Percentiles rank a stretch among this genome's conserved stretches.
Conservation (phyloP, 2,113 vertebrate genomes). For the Platysteira castanea region DNA sequence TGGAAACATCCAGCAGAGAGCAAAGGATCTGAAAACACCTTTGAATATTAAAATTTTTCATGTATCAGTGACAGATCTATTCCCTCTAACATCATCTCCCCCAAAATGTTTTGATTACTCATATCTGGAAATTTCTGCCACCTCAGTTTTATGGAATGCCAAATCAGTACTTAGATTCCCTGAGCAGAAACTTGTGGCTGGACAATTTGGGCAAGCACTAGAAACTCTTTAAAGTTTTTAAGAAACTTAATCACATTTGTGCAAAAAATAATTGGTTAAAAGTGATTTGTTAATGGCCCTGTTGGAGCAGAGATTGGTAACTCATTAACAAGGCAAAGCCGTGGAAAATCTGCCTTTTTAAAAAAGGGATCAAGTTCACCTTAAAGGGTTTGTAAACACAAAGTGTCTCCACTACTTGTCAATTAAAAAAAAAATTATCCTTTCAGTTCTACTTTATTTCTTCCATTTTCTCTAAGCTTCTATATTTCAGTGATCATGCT, state of each 20-base stretch:
- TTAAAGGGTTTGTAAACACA: not conserved
- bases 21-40: not conserved
- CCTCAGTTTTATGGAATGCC: not conserved
- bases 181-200: not conserved
- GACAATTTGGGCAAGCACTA: not conserved
- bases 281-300: not conserved
- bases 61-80: not conserved
- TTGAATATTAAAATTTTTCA: not conserved
- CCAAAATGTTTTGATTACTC: not conserved
- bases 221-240: not conserved
- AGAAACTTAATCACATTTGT: not conserved
- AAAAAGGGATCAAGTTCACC: not conserved
- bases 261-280: not conserved
- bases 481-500: not conserved
- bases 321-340: not conserved
- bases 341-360: not conserved
- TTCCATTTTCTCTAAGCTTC: not conserved
- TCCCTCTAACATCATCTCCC: not conserved
- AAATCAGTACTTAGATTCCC: not conserved
- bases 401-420: not conserved
- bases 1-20: not conserved
- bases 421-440: not conserved
- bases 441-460: not conserved
- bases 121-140: not conserved
- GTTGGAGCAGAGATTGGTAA: not conserved